These are phyloP conservation scores for Macaria notata DNA, from an alignment of 2,888 invertebrate species.

Conservation along the genomic window DNA sequence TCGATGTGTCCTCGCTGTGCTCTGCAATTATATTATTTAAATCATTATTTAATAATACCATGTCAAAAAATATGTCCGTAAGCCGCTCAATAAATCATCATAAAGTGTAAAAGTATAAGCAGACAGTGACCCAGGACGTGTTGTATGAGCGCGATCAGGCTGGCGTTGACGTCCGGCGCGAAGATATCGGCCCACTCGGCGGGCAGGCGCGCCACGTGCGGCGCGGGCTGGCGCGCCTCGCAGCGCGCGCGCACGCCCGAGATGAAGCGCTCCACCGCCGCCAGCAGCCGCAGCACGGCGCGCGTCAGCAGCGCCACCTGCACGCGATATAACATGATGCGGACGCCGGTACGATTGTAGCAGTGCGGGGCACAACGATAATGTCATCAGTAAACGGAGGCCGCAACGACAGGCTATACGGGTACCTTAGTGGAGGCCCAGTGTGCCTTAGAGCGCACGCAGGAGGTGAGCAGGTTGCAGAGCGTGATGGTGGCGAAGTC, in stretches of 20 bases:
- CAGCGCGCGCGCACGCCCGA: conserved; percentile 59
- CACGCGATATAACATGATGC: too few species aligned
- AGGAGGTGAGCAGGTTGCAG: conserved; percentile 84
- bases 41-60: too few species aligned
- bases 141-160: conserved; percentile 65
- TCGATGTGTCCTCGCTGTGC: not conserved
- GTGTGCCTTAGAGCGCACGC: conserved; percentile 58
- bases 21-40: too few species aligned
- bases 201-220: conserved; percentile 65
- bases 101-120: too few species aligned
- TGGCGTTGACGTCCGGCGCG: conserved; percentile 82
- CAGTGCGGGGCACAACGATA: too few species aligned
- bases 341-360: too few species aligned
- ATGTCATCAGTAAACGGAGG: too few species aligned
- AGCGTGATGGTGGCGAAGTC: conserved; percentile 88
- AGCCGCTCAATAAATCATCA: too few species aligned
- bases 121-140: conserved; percentile 46
- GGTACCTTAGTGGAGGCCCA: conserved; percentile 80
- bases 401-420: too few species aligned
- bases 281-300: conserved; percentile 78
- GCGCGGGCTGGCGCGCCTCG: conserved; percentile 45
- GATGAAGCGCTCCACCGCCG: conserved; percentile 40
- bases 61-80: too few species aligned
- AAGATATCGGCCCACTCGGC: conserved; percentile 92
- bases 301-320: conserved; percentile 77